Evolutionary conservation across 2,888 invertebrate genomes (phyloP).

Genomic region (Coelopa pilipes): DNA sequence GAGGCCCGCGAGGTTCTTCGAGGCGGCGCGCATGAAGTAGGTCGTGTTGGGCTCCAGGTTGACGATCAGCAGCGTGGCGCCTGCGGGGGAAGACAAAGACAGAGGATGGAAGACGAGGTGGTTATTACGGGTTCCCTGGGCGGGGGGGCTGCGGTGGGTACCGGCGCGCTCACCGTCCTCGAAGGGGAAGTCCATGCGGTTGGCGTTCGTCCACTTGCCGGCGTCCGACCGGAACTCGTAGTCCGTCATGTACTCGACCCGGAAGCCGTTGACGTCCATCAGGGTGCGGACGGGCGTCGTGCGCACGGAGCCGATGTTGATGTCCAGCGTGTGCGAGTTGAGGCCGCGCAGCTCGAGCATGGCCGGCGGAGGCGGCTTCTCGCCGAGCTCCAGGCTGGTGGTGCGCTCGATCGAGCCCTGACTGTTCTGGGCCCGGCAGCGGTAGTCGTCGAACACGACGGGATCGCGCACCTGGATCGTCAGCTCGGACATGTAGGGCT

Average conservation of each 20-base stretch:
- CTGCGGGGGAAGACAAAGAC: constrained; percentile 55
- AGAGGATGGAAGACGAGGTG: not conserved
- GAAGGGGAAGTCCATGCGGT: constrained; percentile 61
- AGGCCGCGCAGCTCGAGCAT: constrained; percentile 62
- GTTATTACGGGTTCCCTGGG: too few species aligned
- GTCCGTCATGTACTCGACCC: constrained; percentile 64
- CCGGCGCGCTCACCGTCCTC: constrained; percentile 62
- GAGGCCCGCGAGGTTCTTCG: constrained; percentile 70
- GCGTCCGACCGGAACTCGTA: constrained; percentile 62
- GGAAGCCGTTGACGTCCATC: constrained; percentile 66
- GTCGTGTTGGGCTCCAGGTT: constrained; percentile 68
- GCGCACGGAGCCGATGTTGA: constrained; percentile 62
- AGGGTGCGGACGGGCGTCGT: constrained; percentile 48
- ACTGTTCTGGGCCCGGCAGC: constrained; percentile 69
- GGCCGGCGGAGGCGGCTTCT: constrained; percentile 69
- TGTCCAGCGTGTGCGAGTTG: constrained; percentile 66
- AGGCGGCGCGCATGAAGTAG: constrained; percentile 70
- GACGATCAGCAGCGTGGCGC: constrained; percentile 68
- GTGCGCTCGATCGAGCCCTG: constrained; percentile 68
- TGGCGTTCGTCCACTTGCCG: constrained; percentile 65
- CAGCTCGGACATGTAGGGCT: constrained; percentile 60
- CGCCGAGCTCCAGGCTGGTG: constrained; percentile 69
- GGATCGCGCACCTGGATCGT: constrained; percentile 58
- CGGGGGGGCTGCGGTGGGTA: too few species aligned
- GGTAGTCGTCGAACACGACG: constrained; percentile 69